Evolutionary conservation across 2,797 vertebrate genomes (phyloP), one percentile per base, ranked within the genome.

Genomic region (Erpetoichthys calabaricus): DNA sequence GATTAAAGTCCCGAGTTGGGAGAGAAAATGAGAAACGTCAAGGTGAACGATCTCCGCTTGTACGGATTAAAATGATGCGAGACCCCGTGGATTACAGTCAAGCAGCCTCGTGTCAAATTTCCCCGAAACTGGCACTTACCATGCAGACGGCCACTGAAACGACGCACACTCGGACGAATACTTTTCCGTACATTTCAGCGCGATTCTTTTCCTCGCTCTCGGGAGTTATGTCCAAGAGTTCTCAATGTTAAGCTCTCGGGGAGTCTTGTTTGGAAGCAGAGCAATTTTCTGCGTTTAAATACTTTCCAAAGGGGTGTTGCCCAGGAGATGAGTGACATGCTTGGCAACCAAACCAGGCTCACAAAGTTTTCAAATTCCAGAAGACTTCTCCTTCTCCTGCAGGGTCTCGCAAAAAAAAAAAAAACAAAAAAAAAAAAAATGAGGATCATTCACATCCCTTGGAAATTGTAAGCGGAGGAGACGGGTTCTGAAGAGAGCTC

Each of bases 291-390:
- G 46, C 44, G 59, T 67, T 77, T 80, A 78, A 78, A 73, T 80
- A 80, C 61, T 44, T 63, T 59, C 55, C 58, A 51, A 62, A 62
- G 73, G 76, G 77, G 75, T 75, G 73, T 76, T 73, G 71, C 73
- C 70, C 45, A 56, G 66, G 65, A 64, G 72, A 70, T 61, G 47
- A 65, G 68, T 68, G 70, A 65, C 66, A 68, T 72, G 73, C 67
- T 65, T 68, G 63, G 63, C 61, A 56, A 69, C 63, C 60, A 65
- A 42, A 51, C 25, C 25, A 72, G 62, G 64, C 70, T 70, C 68
- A 67, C 25, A 71, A 75, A 67, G 67, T 66, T 70, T 72, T 73
- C 65, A 55, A 66, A 72, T 68, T 72, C 73, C 71, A 71, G 69
- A 75, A 64, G 65, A 64, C 62, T 67, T 67, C 65, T 58, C 59